phyloP scores from a whole-genome alignment of 2,113 vertebrate genomes.

The Verasper variegatus region DNA sequence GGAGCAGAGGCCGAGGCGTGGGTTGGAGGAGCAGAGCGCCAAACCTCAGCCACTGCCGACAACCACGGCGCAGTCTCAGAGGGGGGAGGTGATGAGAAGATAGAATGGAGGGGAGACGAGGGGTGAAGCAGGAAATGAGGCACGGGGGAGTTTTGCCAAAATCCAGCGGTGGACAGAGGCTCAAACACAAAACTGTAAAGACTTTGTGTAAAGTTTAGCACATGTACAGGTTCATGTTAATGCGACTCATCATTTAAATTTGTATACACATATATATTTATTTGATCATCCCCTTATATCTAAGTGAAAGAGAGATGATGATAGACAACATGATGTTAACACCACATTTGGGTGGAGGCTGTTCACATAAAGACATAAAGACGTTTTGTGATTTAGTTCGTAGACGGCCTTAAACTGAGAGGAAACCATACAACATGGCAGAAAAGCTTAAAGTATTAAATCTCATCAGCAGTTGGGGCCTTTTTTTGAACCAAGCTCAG shows the following conservation, averaged over 20 bases:
- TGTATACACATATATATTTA: background rate
- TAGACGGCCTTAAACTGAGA: too few relatives aligned
- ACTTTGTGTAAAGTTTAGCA: background rate
- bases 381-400: too few relatives aligned
- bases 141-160: constrained; percentile 69
- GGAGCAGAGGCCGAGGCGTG: constrained; percentile 70
- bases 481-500: too few relatives aligned
- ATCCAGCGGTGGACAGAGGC: constrained; percentile 51
- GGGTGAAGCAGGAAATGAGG: constrained; percentile 73
- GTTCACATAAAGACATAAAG: too few relatives aligned
- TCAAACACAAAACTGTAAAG: constrained; percentile 13
- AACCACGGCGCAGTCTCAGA: constrained; percentile 66
- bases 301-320: background rate
- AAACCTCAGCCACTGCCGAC: constrained; percentile 73
- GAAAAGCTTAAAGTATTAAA: too few relatives aligned
- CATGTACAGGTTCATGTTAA: background rate
- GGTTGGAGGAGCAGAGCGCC: constrained; percentile 71
- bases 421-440: too few relatives aligned
- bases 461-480: too few relatives aligned
- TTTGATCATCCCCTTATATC: background rate
- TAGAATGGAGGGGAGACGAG: constrained; percentile 33
- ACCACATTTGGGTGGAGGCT: background rate
- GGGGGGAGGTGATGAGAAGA: constrained; percentile 52
- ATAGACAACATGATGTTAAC: background rate
- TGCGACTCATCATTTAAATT: too few relatives aligned